Base-by-base conservation (phyloP, 2,888 invertebrate genomes). In the Aporophyla lueneburgensis region DNA sequence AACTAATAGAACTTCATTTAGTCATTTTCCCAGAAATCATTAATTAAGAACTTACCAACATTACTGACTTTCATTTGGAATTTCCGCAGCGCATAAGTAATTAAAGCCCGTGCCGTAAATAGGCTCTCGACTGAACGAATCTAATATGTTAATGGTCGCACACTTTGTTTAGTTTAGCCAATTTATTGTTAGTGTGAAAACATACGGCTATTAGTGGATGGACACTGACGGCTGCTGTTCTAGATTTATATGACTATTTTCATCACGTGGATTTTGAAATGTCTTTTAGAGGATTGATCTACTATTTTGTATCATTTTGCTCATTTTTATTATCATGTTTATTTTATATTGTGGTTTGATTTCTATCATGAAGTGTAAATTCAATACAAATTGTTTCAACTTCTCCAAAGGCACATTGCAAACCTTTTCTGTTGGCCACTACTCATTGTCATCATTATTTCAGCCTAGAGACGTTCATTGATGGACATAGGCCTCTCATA, bases 121-220 rank as follows among this genome's bases (percentile, higher is more conserved):
- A 83, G 59, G 80, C 76, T 85, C 86, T 86, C 89, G 80, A 76
- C 86, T 81, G 81, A 88, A 89, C 85, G 87, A 87, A 88, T 90
- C 86, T 90, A 91, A 90, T 91, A 92, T 91, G 91, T 89, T 91
- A 92, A 92, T 92, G 85, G 87, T 80, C 75, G 76, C 68, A 79
- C 84, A 83, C 85, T 90, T 90, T 90, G 87, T 90, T 90, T 90
- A 88, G 89, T 90, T 89, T 80, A 86, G 85, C 81, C 83, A 87
- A 88, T 92, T 91, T 89, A 89, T 90, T 88, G 76, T 86, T 77
- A 49, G 75, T 74, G 53, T 67, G 75, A 2, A 86, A 88, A 88
- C 85, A 86, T 80, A 86, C 79, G 70, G 77, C 12, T 74, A 24
- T 24, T 49, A 21, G 16, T 1, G 24, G n/a, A 27, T 61, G 16